Evolutionary conservation across 2,888 invertebrate species (phyloP).

Genomic region (Hoplodrina ambigua): DNA sequence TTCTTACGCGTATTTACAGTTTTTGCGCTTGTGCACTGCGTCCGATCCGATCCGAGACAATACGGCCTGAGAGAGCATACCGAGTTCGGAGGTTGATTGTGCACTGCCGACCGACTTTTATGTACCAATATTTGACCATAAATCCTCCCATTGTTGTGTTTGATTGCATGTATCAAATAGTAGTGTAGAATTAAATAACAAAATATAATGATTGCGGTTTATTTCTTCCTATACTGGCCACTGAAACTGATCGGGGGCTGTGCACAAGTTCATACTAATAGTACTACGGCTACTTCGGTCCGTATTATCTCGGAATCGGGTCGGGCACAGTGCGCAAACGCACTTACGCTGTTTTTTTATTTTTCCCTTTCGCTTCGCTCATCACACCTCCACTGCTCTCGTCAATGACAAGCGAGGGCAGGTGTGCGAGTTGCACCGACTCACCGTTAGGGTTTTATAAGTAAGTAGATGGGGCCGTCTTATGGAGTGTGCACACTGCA

Average conservation of each 20-base stretch:
- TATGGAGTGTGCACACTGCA: conserved; percentile 60
- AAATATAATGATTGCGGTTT: conserved; percentile 1
- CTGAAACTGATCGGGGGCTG: conserved; percentile 7
- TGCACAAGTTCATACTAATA: conserved; percentile 13
- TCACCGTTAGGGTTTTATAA: conserved; percentile 60
- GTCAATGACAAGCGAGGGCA: conserved; percentile 61
- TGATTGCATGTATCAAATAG: conserved; percentile 33
- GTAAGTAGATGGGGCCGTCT: conserved; percentile 58
- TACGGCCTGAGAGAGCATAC: conserved; percentile 27
- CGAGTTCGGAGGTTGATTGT: conserved; percentile 17
- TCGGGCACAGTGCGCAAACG: conserved; percentile 46
- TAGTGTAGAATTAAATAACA: conserved; percentile 6
- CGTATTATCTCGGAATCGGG: conserved; percentile 45
- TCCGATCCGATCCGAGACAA: conserved; percentile 55
- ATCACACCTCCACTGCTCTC: conserved; percentile 60
- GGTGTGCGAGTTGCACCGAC: conserved; percentile 61
- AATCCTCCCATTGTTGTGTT: conserved; percentile 16
- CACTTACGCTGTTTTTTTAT: conserved; percentile 58
- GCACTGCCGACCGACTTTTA: conserved; percentile 13
- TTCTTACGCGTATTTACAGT: conserved; percentile 52
- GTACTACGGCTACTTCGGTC: conserved; percentile 29
- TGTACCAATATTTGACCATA: conserved; percentile 1
- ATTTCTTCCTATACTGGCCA: conserved; percentile 1
- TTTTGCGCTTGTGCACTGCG: conserved; percentile 54
- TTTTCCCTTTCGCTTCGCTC: conserved; percentile 61